These are phyloP conservation scores for Cyclophora albipunctata DNA, from an alignment of 2,888 invertebrate species.

Conservation along the genomic window DNA sequence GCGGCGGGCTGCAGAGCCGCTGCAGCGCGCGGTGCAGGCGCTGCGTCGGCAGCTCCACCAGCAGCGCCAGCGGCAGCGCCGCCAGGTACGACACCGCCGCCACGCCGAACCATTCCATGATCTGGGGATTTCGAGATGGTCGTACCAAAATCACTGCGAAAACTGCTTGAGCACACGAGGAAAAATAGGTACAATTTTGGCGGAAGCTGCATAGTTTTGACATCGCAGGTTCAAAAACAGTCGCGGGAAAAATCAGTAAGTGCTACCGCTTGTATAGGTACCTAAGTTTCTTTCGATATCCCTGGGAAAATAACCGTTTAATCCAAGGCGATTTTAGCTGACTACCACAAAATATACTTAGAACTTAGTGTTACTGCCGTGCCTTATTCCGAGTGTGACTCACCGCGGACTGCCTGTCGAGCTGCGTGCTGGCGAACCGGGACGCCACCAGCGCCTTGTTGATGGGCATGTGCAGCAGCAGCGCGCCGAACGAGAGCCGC, in stretches of 20 bases:
- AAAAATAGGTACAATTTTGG: too few species aligned
- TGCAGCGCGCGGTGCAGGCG: constrained; percentile 44
- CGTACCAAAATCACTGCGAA: not conserved
- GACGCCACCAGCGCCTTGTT: constrained; percentile 56
- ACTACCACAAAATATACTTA: too few species aligned
- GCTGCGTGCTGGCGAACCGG: constrained; percentile 36
- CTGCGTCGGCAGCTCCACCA: constrained; percentile 56
- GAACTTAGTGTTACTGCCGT: too few species aligned
- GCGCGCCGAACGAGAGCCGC: constrained; percentile 63
- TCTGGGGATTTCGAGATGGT: constrained; percentile 22
- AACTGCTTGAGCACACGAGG: too few species aligned
- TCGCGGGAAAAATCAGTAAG: constrained; percentile 1
- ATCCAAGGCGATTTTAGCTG: too few species aligned
- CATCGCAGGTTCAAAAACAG: not conserved
- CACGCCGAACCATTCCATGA: constrained; percentile 59
- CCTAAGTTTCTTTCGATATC: too few species aligned
- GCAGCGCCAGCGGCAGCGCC: constrained; percentile 58
- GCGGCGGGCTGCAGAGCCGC: constrained; percentile 33
- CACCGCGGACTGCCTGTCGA: constrained; percentile 41
- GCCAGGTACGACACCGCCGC: constrained; percentile 49
- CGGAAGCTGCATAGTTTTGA: too few species aligned
- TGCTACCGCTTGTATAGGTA: too few species aligned
- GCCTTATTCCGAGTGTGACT: too few species aligned
- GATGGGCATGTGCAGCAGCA: constrained; percentile 62
- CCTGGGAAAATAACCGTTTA: too few species aligned